Evolutionary conservation across 2,113 vertebrate species (phyloP).

Genomic region (Procavia capensis): DNA sequence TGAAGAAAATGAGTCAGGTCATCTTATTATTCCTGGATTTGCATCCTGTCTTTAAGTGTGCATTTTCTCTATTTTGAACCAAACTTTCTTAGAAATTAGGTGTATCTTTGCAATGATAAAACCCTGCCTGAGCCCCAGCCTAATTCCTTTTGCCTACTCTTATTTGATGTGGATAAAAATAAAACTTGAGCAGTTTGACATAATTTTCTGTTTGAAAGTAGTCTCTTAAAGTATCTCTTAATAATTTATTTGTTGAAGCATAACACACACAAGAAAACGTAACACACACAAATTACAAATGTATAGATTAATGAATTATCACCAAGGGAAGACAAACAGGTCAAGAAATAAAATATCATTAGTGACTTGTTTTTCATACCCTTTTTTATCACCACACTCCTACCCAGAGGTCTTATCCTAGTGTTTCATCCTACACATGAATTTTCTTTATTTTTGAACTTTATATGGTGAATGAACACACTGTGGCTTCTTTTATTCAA

Average conservation of each 20-base stretch:
- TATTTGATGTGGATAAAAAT: neutral
- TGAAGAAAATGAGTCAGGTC: neutral
- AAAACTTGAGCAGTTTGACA: neutral
- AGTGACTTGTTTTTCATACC: neutral
- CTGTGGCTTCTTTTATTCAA: neutral
- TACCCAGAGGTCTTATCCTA: neutral
- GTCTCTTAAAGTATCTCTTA: neutral
- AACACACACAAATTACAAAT: neutral
- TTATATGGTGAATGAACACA: neutral
- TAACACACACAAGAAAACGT: neutral
- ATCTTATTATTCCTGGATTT: neutral
- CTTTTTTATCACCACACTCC: neutral
- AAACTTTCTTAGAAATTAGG: slow-evolving; percentile 9
- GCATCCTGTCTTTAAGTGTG: neutral
- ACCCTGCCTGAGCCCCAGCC: neutral
- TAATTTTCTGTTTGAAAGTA: neutral
- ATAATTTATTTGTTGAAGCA: neutral
- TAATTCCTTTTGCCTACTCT: neutral
- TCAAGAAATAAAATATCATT: neutral
- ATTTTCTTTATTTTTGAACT: neutral
- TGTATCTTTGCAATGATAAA: neutral
- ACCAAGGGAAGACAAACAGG: neutral
- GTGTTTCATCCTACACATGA: neutral
- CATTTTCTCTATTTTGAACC: neutral
- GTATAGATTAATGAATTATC: neutral